phyloP scores from a whole-genome alignment of 2,797 vertebrate species.

The Catostomus latipinnis region DNA sequence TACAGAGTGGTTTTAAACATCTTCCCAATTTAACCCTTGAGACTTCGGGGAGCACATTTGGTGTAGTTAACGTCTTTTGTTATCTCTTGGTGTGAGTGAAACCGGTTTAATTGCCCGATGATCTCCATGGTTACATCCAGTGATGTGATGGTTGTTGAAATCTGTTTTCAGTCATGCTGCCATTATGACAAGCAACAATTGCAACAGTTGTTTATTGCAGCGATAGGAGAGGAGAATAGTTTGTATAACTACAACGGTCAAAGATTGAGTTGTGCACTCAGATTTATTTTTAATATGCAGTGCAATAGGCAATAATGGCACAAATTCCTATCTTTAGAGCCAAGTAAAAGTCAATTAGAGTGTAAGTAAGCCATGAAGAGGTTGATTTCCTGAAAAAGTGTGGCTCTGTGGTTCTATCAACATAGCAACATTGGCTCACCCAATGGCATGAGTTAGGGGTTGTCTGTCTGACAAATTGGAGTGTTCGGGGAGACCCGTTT shows the following conservation, averaged over 20 bases:
- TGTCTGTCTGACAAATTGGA: no score
- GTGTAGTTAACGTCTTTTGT: constrained; percentile 35
- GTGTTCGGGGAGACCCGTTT: no score
- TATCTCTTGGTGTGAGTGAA: not conserved
- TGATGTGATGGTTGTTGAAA: not conserved
- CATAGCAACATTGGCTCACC: no score
- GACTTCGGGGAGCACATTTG: constrained; percentile 20
- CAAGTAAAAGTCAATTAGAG: not conserved
- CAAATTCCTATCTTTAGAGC: constrained; percentile 2
- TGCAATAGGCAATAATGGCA: constrained; percentile 3
- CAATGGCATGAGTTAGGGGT: no score
- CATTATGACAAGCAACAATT: not conserved
- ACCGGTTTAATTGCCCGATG: constrained; percentile 1
- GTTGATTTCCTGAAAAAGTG: no score
- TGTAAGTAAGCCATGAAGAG: no score
- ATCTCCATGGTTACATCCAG: constrained; percentile 48
- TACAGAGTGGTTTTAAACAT: constrained; percentile 20
- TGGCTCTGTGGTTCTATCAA: no score
- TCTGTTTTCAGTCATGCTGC: not conserved
- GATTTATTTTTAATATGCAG: not conserved
- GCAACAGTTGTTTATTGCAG: not conserved
- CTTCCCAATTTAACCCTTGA: constrained; percentile 41
- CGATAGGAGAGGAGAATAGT: not conserved
- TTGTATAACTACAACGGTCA: constrained; percentile 1
- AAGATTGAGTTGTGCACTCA: not conserved